These are phyloP conservation scores for Buphagus erythrorhynchus DNA, from an alignment of 2,797 vertebrate species.

Conservation along the genomic window DNA sequence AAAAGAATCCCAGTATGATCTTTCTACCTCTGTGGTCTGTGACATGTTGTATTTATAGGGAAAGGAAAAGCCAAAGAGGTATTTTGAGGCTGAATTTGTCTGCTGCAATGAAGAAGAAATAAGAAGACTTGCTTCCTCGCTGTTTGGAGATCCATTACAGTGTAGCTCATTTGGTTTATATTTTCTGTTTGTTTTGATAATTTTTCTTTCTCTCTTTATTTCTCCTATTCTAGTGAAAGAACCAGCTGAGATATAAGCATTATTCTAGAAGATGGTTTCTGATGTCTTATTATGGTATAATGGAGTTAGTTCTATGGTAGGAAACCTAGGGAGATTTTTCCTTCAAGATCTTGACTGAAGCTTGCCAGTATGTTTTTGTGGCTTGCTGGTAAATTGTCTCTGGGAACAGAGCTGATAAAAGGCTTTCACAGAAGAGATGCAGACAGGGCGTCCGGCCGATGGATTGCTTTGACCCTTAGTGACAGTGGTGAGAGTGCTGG, in stretches of 20 bases:
- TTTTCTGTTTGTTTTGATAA: not conserved
- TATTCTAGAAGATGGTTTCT: not conserved
- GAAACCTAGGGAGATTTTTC: not conserved
- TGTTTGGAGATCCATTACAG: not conserved
- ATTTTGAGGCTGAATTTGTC: not conserved
- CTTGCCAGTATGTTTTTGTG: not conserved
- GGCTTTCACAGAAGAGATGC: not conserved
- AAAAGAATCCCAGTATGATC: not conserved
- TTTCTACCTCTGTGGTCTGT: not conserved
- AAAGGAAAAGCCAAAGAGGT: not conserved
- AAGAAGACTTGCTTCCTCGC: not conserved
- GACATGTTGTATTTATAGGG: not conserved
- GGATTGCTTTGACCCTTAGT: not conserved
- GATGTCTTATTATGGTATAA: not conserved
- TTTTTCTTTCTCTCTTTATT: not conserved
- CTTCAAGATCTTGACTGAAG: not conserved
- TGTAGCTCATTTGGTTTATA: not conserved
- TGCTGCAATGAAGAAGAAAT: not conserved
- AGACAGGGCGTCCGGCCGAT: rapidly evolving
- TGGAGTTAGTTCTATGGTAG: not conserved
- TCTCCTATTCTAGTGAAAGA: not conserved
- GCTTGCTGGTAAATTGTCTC: not conserved
- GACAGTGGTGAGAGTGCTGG: not conserved
- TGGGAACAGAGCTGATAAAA: not conserved
- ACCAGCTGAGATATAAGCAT: not conserved